These are phyloP conservation scores for Spizaetus ornatus DNA, from an alignment of 2,113 vertebrate species.

Conservation along the genomic window DNA sequence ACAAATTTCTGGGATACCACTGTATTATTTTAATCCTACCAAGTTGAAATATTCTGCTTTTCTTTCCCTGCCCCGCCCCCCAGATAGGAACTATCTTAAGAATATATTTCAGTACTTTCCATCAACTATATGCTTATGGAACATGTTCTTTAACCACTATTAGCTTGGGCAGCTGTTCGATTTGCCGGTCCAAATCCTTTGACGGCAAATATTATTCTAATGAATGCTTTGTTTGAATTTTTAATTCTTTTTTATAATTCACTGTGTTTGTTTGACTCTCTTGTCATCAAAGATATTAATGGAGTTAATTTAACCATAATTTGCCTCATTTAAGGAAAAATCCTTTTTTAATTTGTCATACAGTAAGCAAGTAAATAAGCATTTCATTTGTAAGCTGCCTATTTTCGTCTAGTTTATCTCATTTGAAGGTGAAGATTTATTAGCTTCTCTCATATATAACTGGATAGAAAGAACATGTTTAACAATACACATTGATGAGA, in stretches of 20 bases:
- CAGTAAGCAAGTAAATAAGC: background rate
- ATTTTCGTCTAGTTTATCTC: background rate
- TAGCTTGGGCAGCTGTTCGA: background rate
- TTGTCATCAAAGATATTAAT: background rate
- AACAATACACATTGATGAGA: background rate
- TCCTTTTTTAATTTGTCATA: background rate
- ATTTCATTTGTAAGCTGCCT: background rate
- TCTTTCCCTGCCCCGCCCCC: rapidly evolving
- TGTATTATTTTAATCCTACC: background rate
- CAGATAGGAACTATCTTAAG: background rate
- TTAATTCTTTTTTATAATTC: background rate
- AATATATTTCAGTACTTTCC: background rate
- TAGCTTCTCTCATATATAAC: background rate
- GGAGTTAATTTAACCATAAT: background rate
- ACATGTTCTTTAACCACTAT: background rate
- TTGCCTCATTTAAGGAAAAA: background rate
- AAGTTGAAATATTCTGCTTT: background rate
- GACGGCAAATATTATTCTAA: background rate
- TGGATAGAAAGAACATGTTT: background rate
- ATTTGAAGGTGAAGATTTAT: background rate
- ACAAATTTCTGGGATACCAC: background rate
- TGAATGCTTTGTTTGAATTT: background rate
- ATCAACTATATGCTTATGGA: background rate
- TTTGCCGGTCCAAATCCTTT: background rate
- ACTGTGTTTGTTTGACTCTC: background rate